These are phyloP conservation scores for Heteractis magnifica DNA, from an alignment of 92 coral and sea anemone species.

Conservation along the genomic window DNA sequence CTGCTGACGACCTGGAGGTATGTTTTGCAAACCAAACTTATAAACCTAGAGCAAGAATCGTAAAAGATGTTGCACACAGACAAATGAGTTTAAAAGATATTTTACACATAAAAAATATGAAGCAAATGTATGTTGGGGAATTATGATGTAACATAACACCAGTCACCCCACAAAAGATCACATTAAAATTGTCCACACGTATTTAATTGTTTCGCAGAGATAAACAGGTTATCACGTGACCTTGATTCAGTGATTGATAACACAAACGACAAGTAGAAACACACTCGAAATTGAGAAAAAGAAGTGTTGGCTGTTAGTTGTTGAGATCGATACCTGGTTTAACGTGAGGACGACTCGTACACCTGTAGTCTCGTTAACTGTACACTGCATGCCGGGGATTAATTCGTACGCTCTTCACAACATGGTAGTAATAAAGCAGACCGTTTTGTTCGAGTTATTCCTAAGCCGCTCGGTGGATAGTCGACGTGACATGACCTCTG, in stretches of 20 bases:
- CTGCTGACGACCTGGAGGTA: too few species aligned
- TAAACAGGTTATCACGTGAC: background rate
- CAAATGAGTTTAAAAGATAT: too few species aligned
- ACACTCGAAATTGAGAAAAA: background rate
- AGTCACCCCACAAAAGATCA: background rate
- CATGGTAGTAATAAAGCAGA: constrained; percentile 13
- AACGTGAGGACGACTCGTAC: background rate
- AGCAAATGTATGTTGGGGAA: too few species aligned
- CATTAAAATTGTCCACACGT: background rate
- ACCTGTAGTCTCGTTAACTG: background rate
- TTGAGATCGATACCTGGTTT: background rate
- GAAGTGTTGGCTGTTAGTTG: background rate
- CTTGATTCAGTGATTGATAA: background rate
- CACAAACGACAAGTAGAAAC: background rate
- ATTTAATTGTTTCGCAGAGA: too few species aligned
- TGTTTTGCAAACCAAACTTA: too few species aligned
- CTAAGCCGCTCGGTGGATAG: background rate
- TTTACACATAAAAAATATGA: too few species aligned
- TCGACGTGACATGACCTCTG: constrained; percentile 16
- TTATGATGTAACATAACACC: too few species aligned
- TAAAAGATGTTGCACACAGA: too few species aligned
- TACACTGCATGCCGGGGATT: background rate
- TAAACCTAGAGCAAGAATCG: too few species aligned
- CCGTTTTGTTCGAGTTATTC: background rate
- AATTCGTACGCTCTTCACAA: background rate